A percentile compares a stretch with the other conserved stretches of the same genome.
Evolutionary conservation across 2,797 vertebrate species (phyloP).

Genomic region (Tauraco hartlaubi): DNA sequence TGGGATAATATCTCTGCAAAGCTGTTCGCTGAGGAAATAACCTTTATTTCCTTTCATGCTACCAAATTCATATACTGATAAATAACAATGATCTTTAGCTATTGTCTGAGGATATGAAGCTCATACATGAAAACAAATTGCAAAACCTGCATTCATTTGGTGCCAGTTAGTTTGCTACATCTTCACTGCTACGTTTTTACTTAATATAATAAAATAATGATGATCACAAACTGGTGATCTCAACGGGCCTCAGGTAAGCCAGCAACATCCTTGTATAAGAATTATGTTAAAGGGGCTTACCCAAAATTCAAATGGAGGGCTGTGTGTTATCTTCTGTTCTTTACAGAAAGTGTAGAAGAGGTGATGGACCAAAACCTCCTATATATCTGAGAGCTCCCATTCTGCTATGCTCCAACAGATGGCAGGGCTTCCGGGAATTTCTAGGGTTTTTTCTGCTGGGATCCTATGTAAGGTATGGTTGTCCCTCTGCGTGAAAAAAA

Average conservation of each 20-base stretch:
- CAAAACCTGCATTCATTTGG: background rate
- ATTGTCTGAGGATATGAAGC: background rate
- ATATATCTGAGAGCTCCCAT: slow-evolving; percentile 44
- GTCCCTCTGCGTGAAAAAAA: slow-evolving; percentile 70
- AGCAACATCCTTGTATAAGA: slow-evolving; percentile 17
- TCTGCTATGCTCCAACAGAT: slow-evolving; percentile 62
- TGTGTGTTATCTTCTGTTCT: slow-evolving; percentile 64
- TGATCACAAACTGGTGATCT: slow-evolving; percentile 10
- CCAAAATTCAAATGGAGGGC: slow-evolving; percentile 59
- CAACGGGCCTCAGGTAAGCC: slow-evolving; percentile 52
- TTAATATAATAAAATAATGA: background rate
- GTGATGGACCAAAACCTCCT: slow-evolving; percentile 48
- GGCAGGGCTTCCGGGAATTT: slow-evolving; percentile 62
- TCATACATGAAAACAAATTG: background rate
- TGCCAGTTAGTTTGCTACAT: background rate
- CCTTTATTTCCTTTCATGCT: background rate
- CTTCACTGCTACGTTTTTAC: background rate
- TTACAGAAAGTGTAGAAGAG: slow-evolving; percentile 61
- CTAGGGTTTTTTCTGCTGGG: slow-evolving; percentile 73
- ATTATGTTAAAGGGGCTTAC: slow-evolving; percentile 54
- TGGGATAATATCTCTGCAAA: background rate
- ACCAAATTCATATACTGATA: background rate
- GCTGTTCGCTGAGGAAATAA: background rate
- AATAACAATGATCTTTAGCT: background rate
- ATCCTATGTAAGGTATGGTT: slow-evolving; percentile 59